Evolutionary conservation across 2,888 invertebrate species (phyloP).

Genomic region (Bembecia ichneumoniformis): DNA sequence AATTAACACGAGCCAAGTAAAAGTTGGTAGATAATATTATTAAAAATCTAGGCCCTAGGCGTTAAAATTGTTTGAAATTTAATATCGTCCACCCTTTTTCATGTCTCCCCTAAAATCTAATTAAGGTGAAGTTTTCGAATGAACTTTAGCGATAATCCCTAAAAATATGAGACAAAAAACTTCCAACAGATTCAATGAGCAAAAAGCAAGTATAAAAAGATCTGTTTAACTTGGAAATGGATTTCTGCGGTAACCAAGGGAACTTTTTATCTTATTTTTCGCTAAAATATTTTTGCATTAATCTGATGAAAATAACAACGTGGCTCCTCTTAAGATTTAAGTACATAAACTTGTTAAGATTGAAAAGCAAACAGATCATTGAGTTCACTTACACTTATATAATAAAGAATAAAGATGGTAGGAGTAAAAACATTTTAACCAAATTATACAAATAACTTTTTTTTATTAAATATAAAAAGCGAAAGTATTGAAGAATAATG

Average conservation of each 20-base stretch:
- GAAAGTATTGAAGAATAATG: too few species aligned
- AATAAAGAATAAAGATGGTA: too few species aligned
- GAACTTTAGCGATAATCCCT: conserved; percentile 28
- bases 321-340: conserved; percentile 12
- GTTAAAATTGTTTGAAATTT: background rate
- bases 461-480: too few species aligned
- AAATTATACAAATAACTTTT: too few species aligned
- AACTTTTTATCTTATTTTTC: conserved; percentile 46
- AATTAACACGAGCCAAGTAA: background rate
- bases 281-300: conserved; percentile 44
- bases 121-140: conserved; percentile 28
- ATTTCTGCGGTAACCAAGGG: conserved; percentile 52
- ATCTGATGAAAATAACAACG: conserved; percentile 39
- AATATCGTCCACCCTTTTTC: conserved; percentile 11
- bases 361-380: conserved; percentile 5
- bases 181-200: conserved; percentile 37
- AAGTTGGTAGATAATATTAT: background rate
- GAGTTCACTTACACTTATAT: background rate
- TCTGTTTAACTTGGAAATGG: conserved; percentile 64
- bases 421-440: too few species aligned
- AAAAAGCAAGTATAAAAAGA: conserved; percentile 43
- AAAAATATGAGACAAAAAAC: conserved; percentile 39
- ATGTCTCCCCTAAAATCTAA: conserved; percentile 18
- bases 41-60: background rate
- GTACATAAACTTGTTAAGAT: conserved; percentile 16